Evolutionary conservation across 2,888 invertebrate genomes (phyloP).

Genomic region (Lacanobia wlatinum): DNA sequence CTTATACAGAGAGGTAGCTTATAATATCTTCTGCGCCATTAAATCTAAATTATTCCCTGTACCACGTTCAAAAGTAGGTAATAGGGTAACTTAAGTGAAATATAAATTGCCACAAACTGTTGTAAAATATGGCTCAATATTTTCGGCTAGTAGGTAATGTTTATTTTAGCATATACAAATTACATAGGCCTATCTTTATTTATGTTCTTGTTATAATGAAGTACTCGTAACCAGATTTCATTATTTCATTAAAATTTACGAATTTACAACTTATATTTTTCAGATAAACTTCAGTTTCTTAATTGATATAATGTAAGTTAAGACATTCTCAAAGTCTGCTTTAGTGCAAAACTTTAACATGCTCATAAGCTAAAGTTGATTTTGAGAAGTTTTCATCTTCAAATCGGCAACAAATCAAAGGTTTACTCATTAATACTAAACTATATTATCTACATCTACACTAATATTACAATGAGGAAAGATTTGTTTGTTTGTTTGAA

Average conservation of each 20-base stretch:
- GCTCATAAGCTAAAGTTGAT: too few relatives aligned
- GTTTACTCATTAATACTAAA: too few relatives aligned
- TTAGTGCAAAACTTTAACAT: neutral
- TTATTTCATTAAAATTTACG: neutral
- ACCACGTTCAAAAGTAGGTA: slow-evolving; percentile 71
- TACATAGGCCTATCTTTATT: slow-evolving; percentile 24
- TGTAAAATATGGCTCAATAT: slow-evolving; percentile 53
- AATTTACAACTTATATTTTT: neutral
- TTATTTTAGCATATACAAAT: slow-evolving; percentile 53
- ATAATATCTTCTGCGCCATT: slow-evolving; percentile 84
- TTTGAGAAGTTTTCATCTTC: neutral
- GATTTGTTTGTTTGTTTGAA: too few relatives aligned
- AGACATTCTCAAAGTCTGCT: neutral
- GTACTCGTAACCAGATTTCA: neutral
- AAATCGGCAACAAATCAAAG: neutral
- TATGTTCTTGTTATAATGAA: slow-evolving; percentile 15
- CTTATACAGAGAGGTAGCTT: slow-evolving; percentile 79
- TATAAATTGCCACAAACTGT: slow-evolving; percentile 57
- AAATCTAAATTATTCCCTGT: slow-evolving; percentile 81
- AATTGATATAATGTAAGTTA: neutral
- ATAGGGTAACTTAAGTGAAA: slow-evolving; percentile 60
- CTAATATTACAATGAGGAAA: too few relatives aligned
- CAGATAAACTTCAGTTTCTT: neutral
- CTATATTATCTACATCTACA: too few relatives aligned
- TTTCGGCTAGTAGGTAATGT: slow-evolving; percentile 29